Base-by-base conservation (phyloP, 2,113 vertebrate species). In the Sigmodon hispidus region DNA sequence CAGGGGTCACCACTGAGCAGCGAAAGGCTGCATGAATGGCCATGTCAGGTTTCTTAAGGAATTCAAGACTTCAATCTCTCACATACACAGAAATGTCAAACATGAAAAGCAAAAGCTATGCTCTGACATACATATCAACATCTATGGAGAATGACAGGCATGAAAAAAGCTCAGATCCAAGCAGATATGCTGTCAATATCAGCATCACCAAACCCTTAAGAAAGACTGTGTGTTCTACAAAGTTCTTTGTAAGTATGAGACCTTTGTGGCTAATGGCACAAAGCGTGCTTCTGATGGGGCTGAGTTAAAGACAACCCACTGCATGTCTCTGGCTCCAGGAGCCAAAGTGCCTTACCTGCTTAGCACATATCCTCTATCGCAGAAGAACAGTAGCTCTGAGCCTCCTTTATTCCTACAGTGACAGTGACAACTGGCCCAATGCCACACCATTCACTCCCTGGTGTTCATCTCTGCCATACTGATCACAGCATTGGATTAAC, bases 1-100 rank as follows among this genome's bases (percentile, higher is more conserved):
- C 96, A 97, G 96, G 76, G 96, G 96, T 48, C 80, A 22, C 95
- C 93, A 96, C 96, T 94, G 96, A 97, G 97, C 96, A 98, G 81
- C 0, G 9, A 91, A 94, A 4, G 59, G 52, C n/a, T 70, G 17
- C n/a, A 45, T 48, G 93, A 76, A 31, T 52, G 57, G 67, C 16
- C 80, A 22, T 40, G 52, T 61, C 31, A 75, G 36, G n/a, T 15
- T 65, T n/a, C 57, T 84, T 61, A 10, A 4, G 43, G 59, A 36
- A 31, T 84, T 0, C 6, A 83, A 34, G 31, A 21, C 34, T 26
- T n/a, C 12, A 45, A 91, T 43, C 48, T 40, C 26, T 63, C 13
- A 31, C 0, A 5, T 12, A n/a, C 7, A 34, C 26, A 7, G 31
- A 80, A 89, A 90, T 5, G 50, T 34, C 9, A 83, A 36, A 21